phyloP scores from a whole-genome alignment of 2,797 vertebrate genomes.

The Sebastes iracundus region DNA sequence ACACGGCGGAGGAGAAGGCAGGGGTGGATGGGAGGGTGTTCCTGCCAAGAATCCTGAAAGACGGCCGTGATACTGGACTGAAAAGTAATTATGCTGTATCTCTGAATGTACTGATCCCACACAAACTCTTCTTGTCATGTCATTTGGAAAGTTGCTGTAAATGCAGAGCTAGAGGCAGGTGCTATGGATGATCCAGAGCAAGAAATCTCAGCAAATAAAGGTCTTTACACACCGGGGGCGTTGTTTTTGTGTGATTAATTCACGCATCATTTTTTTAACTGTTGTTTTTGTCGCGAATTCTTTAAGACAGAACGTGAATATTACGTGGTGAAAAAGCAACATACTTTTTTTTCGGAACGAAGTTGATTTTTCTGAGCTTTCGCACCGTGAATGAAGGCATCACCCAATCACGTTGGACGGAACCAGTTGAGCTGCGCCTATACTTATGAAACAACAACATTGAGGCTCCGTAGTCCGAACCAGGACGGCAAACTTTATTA shows the following conservation, averaged over 20 bases:
- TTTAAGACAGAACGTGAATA: too few relatives aligned
- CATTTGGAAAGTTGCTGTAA: neutral
- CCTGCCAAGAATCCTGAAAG: conserved; percentile 37
- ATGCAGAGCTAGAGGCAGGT: neutral
- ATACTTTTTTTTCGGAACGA: too few relatives aligned
- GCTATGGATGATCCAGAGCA: neutral
- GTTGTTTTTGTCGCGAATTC: too few relatives aligned
- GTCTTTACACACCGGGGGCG: rapidly evolving
- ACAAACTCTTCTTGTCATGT: neutral
- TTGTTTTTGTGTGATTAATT: too few relatives aligned
- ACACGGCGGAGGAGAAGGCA: conserved; percentile 1
- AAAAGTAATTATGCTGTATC: neutral
- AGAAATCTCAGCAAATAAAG: neutral
- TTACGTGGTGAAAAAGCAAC: too few relatives aligned
- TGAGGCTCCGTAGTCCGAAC: rapidly evolving
- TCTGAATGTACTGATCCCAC: neutral
- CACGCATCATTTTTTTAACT: too few relatives aligned
- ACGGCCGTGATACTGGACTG: conserved; percentile 1
- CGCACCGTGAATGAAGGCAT: too few relatives aligned
- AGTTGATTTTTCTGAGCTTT: too few relatives aligned
- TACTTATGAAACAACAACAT: too few relatives aligned
- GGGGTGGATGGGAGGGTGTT: conserved; percentile 4
- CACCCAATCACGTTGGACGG: too few relatives aligned
- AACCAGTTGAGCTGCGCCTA: too few relatives aligned
- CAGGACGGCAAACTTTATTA: too few relatives aligned